These are phyloP conservation scores for Erynnis tages DNA, from an alignment of 2,888 invertebrate genomes.

Conservation along the genomic window DNA sequence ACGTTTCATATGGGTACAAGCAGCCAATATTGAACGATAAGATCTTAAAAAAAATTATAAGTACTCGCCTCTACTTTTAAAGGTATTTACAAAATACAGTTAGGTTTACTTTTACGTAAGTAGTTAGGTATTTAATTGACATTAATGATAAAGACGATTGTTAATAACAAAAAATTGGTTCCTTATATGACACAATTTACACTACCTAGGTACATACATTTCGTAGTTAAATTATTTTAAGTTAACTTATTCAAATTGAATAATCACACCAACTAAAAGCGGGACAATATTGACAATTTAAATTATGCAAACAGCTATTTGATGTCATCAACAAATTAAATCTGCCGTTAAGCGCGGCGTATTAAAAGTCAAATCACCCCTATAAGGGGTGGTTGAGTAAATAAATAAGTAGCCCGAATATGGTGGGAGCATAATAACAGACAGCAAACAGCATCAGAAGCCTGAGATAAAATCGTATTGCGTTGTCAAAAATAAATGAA, in stretches of 20 bases:
- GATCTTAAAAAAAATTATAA: too few species aligned
- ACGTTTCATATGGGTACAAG: constrained; percentile 10
- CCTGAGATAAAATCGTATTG: constrained; percentile 82
- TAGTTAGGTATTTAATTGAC: too few species aligned
- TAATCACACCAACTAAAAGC: background rate
- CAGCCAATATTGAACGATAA: too few species aligned
- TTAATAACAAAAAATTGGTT: too few species aligned
- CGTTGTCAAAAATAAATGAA: constrained; percentile 83
- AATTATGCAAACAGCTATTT: background rate
- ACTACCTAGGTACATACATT: too few species aligned
- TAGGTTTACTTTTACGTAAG: too few species aligned
- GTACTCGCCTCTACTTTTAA: too few species aligned
- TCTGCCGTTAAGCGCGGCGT: constrained; percentile 64
- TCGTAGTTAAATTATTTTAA: too few species aligned
- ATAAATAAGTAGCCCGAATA: constrained; percentile 77
- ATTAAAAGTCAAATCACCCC: constrained; percentile 75
- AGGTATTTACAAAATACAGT: too few species aligned
- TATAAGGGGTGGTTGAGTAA: constrained; percentile 71
- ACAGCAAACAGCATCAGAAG: constrained; percentile 81
- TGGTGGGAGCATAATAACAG: constrained; percentile 76
- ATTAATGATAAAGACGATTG: too few species aligned
- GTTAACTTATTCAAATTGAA: background rate
- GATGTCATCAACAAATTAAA: constrained; percentile 42
- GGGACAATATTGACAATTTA: constrained; percentile 1
- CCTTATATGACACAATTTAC: too few species aligned